These are phyloP conservation scores for Euschistus heros DNA, from an alignment of 1,140 invertebrate genomes.

Conservation along the genomic window DNA sequence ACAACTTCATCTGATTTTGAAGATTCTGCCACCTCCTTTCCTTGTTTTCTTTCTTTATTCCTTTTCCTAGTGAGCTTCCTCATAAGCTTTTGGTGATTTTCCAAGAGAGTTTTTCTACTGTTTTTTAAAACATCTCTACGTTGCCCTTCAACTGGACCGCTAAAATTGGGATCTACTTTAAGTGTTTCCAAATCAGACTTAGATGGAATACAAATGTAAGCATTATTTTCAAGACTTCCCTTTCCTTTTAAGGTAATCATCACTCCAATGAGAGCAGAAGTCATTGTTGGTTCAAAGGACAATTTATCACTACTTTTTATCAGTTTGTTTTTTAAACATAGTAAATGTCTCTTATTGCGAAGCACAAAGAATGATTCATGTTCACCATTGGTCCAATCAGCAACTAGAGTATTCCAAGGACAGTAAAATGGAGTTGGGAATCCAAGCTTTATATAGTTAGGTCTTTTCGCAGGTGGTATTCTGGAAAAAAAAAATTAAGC, in stretches of 20 bases:
- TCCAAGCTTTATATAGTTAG: constrained; percentile 68
- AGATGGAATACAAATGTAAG: constrained; percentile 30
- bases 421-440: constrained; percentile 63
- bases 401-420: constrained; percentile 57
- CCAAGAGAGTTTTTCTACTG: constrained; percentile 42
- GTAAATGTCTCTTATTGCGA: constrained; percentile 19
- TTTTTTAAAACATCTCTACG: constrained; percentile 35
- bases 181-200: constrained; percentile 22
- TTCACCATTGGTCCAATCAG: constrained; percentile 48
- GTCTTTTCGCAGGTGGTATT: constrained; percentile 69
- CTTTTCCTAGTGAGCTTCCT: constrained; percentile 46
- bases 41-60: constrained; percentile 34
- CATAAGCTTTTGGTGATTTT: constrained; percentile 45
- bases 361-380: constrained; percentile 22
- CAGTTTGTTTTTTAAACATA: constrained; percentile 12
- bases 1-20: constrained; percentile 32
- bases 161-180: not conserved
- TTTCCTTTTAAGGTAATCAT: constrained; percentile 25
- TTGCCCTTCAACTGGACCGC: constrained; percentile 24
- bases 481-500: constrained; percentile 32
- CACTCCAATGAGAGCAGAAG: constrained; percentile 30
- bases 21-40: constrained; percentile 17
- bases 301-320: not conserved
- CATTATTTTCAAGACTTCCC: constrained; percentile 28
- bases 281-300: not conserved